Percentiles rank a stretch among this genome's conserved stretches.
Evolutionary conservation across 2,888 invertebrate genomes (phyloP).

Genomic region (Dynastes hyllus): DNA sequence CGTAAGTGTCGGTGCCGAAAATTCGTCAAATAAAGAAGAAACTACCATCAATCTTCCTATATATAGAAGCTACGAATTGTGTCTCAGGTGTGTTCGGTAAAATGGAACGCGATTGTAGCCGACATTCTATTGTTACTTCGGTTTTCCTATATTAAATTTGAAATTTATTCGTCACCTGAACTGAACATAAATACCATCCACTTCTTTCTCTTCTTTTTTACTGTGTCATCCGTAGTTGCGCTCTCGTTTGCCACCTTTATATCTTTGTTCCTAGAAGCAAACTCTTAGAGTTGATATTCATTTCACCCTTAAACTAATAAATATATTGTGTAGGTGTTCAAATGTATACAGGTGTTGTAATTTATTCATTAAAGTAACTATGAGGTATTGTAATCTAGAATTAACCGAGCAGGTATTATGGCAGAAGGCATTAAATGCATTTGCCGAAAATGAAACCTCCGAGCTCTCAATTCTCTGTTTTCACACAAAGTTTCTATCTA

Average conservation of each 20-base stretch:
- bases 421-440: not conserved
- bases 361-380: not conserved
- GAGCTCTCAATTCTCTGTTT: conserved; percentile 12
- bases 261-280: not conserved
- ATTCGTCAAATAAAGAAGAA: conserved; percentile 41
- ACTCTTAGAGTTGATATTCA: too few relatives aligned
- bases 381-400: not conserved
- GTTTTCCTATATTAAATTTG: conserved; percentile 44
- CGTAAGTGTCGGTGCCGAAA: conserved; percentile 12
- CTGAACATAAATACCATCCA: conserved; percentile 23
- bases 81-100: conserved; percentile 57
- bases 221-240: not conserved
- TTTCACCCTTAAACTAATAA: too few relatives aligned
- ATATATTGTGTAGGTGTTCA: too few relatives aligned
- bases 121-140: conserved; percentile 42
- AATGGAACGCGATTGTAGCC: conserved; percentile 53
- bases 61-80: conserved; percentile 39
- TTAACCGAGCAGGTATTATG: conserved; percentile 1
- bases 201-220: not conserved
- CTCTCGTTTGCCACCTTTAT: not conserved
- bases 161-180: conserved; percentile 47
- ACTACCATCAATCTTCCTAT: conserved; percentile 41
- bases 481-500: conserved; percentile 30
- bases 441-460: conserved; percentile 19
- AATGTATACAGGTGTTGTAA: not conserved